These are phyloP conservation scores for Myotis pilosus DNA, from an alignment of 2,797 vertebrate genomes.

Conservation along the genomic window DNA sequence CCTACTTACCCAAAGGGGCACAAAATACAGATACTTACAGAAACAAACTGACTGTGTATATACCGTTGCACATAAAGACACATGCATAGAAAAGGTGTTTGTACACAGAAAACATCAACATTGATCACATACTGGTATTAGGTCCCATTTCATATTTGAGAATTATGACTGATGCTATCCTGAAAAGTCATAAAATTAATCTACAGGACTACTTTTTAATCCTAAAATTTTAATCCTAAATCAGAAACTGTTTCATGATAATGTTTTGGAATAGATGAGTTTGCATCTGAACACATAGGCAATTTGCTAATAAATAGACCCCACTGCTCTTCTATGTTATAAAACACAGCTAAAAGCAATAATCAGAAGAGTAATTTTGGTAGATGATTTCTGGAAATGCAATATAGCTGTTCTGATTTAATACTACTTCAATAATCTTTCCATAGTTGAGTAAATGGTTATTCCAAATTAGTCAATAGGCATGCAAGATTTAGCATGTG, in stretches of 20 bases:
- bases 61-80: constrained; percentile 47
- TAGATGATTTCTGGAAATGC: constrained; percentile 32
- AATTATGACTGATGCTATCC: constrained; percentile 65
- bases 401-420: constrained; percentile 47
- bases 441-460: constrained; percentile 23
- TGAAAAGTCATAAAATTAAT: constrained; percentile 61
- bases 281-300: constrained; percentile 30
- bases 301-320: constrained; percentile 32
- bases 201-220: constrained; percentile 56
- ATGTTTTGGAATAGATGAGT: constrained; percentile 18
- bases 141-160: constrained; percentile 72
- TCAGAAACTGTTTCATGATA: constrained; percentile 48
- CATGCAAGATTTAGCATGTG: constrained; percentile 60
- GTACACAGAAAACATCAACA: constrained; percentile 47
- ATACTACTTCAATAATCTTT: constrained; percentile 39
- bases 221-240: constrained; percentile 53
- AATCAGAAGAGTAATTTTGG: neutral
- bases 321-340: constrained; percentile 45
- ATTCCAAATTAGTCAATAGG: constrained; percentile 39
- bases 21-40: constrained; percentile 51
- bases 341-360: constrained; percentile 60
- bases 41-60: constrained; percentile 25
- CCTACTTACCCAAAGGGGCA: constrained; percentile 43
- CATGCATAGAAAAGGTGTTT: constrained; percentile 69
- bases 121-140: constrained; percentile 72